Evolutionary conservation across 1,140 invertebrate species (phyloP).

Genomic region (Pinna nobilis): DNA sequence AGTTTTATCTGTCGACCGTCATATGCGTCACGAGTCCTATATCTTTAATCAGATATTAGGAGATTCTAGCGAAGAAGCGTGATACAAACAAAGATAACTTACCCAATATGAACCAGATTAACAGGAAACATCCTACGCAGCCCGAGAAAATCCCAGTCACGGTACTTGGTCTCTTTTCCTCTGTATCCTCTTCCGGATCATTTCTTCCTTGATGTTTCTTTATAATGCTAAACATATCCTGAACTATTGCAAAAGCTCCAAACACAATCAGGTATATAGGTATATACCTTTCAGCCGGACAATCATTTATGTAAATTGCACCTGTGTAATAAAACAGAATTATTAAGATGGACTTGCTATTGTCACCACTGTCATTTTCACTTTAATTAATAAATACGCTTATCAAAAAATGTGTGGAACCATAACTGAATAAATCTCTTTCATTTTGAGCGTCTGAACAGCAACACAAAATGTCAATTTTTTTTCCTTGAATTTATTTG

Average conservation of each 20-base stretch:
- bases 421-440: neutral
- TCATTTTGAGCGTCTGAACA: neutral
- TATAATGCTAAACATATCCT: conserved; percentile 81
- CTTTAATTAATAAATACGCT: neutral
- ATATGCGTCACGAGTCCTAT: too few species aligned
- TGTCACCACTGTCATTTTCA: neutral
- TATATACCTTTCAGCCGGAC: conserved; percentile 84
- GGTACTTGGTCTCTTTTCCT: conserved; percentile 18
- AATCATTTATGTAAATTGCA: conserved; percentile 85
- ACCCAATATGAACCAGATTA: conserved; percentile 70
- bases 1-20: too few species aligned
- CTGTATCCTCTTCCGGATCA: conserved; percentile 75
- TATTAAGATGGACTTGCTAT: neutral
- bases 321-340: conserved; percentile 78
- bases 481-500: neutral
- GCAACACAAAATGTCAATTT: neutral
- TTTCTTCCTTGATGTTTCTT: conserved; percentile 75
- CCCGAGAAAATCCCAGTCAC: conserved; percentile 77
- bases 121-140: conserved; percentile 81
- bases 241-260: conserved; percentile 82
- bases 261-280: conserved; percentile 90
- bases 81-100: conserved; percentile 28
- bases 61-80: too few species aligned
- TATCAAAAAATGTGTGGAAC: neutral
- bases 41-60: too few species aligned